Base-by-base conservation (phyloP, 2,888 invertebrate genomes). In the Linyphia triangularis region DNA sequence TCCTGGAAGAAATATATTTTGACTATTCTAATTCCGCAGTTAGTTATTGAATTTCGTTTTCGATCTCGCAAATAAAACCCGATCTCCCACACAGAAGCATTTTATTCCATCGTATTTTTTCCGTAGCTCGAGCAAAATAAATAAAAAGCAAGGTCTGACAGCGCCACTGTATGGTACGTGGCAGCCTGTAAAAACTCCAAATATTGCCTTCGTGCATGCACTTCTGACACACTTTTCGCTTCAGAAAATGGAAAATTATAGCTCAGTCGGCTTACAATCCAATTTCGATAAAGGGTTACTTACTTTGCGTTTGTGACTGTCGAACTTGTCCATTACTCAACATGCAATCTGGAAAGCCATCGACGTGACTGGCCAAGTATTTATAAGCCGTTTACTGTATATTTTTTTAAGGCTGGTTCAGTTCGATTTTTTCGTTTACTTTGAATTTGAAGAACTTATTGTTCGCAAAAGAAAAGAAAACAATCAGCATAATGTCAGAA, bases 1-100 rank as follows among this genome's bases (percentile, higher is more conserved):
- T 83, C 63, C 72, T 40, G 37, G 26, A 22, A 24, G 43, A 40
- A 73, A 83, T 63, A 83, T 83, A 33, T 83, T 83, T 22, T 28
- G 24, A 57, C 61, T 65, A 83, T 83, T 83, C 72, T 63, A 83
- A 83, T 83, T 83, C 30, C 51, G 40, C 40, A 30, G 13, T 70
- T 73, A 70, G 72, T 63, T 83, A 83, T 83, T 83, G 83, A 83
- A 83, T 72, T 83, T 83, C 72, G 72, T 83, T 83, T 83, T 83
- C 83, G 51, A 83, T 83, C 73, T 65, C 72, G 51, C 43, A 83
- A 61, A 73, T 83, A 63, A 79, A 83, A 83, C 83, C 73, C 43
- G 61, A 83, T 72, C 70, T 81, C 65, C 24, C 2, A 78, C 43
- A 13, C 13, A 43, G 78, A 78, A 13, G 78, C 24, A 78, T 63